Base-by-base conservation (phyloP, 2,797 vertebrate species). In the Aythya fuligula region DNA sequence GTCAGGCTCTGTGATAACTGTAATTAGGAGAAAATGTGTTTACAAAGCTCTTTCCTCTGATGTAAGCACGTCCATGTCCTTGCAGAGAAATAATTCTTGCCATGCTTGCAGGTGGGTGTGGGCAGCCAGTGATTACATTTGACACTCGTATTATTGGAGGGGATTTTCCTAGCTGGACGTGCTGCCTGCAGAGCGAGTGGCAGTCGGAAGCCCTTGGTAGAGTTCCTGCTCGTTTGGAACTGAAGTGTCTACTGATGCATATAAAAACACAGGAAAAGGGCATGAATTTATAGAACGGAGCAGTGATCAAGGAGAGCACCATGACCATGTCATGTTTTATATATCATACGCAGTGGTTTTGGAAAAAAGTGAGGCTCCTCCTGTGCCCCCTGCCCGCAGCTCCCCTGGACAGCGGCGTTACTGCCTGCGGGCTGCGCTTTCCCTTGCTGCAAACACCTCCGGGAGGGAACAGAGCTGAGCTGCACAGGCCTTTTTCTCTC, bases 21-120 rank as follows among this genome's bases (percentile, higher is more conserved):
- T 96, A 97, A 97, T 97, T 97, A 96, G 96, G 72, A 89, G 81
- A 75, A 95, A 94, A 96, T 86, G 69, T 86, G 69, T 94, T 95
- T 92, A 85, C 94, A 77, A 47, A 94, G 84, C 93, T 94, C 93
- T 89, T 94, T 89, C 90, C 94, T 96, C 78, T 95, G 95, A 92
- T 92, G 93, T 76, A 96, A 96, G 38, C 90, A 83, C 56, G 21
- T 88, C 88, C 54, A 74, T 93, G 91, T 93, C 93, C 87, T 93
- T 54, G 80, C 82, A 91, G 76, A 66, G 85, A 65, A 91, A 77
- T 80, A 78, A 90, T 95, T 94, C 91, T 87, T 94, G 86, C 91
- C 69, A 0, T 87, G 78, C 62, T 95, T 94, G 53, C 54, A 41
- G 61, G 88, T 95, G 83, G 95, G 93, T 90, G 94, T 93, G 95